Evolutionary conservation across 2,888 invertebrate species (phyloP).

Genomic region (Callinectes sapidus): DNA sequence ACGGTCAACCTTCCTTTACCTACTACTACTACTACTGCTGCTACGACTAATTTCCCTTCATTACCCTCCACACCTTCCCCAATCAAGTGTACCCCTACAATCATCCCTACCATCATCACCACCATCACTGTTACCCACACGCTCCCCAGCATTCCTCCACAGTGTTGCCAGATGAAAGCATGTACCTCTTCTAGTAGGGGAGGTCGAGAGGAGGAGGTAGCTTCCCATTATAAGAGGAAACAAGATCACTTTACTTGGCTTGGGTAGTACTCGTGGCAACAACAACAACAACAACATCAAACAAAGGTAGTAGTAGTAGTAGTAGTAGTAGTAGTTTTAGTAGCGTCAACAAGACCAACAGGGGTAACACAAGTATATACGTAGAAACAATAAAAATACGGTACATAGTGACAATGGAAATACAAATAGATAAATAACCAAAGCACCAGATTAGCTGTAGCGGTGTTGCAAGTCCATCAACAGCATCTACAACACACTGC

Average conservation of each 20-base stretch:
- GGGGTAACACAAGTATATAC: too few species aligned
- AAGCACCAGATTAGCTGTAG: neutral
- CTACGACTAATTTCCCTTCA: too few species aligned
- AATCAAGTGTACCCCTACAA: neutral
- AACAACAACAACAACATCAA: too few species aligned
- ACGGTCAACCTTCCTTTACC: too few species aligned
- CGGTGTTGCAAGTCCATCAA: neutral
- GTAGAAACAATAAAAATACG: too few species aligned
- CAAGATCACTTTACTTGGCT: neutral
- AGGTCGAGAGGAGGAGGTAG: neutral
- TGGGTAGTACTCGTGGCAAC: neutral
- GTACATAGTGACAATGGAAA: too few species aligned
- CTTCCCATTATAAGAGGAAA: neutral
- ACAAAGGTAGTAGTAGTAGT: too few species aligned
- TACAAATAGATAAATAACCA: too few species aligned
- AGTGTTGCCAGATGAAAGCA: neutral
- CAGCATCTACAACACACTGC: neutral
- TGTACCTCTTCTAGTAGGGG: neutral
- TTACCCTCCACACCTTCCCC: neutral
- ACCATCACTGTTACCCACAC: neutral
- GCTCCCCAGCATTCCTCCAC: neutral
- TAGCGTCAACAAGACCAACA: too few species aligned
- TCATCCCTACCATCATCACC: neutral
- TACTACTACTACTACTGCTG: too few species aligned
- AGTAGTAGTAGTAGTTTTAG: too few species aligned